Conservation (phyloP, 23 tunicate genomes). For the Halocynthia roretzi region DNA sequence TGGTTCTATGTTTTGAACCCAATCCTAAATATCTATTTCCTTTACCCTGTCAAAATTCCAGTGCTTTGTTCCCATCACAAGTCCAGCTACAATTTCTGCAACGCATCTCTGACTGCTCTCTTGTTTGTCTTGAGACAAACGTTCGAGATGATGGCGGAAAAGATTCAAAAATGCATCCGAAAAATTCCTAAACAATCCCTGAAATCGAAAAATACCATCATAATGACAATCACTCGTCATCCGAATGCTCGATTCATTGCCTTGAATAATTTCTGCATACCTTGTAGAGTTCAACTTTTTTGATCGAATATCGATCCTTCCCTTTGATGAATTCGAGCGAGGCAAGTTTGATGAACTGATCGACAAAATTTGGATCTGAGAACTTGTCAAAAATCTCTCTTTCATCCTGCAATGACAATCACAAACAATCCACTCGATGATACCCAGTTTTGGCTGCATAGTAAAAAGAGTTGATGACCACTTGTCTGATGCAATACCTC, state of each 20-base stretch:
- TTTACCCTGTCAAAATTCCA: conserved; percentile 63
- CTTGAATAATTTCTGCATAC: not conserved
- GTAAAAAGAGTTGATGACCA: too few relatives aligned
- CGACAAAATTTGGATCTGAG: conserved; percentile 44
- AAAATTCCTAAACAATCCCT: conserved; percentile 78
- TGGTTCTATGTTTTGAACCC: too few relatives aligned
- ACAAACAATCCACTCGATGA: too few relatives aligned
- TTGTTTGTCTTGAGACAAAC: conserved; percentile 44
- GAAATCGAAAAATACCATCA: not conserved
- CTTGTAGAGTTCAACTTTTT: conserved; percentile 52
- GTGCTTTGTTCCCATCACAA: conserved; percentile 86
- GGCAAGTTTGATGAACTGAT: conserved; percentile 33
- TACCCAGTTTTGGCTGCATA: too few relatives aligned
- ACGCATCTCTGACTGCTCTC: conserved; percentile 72
- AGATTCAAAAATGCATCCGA: conserved; percentile 49
- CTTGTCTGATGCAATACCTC: not conserved
- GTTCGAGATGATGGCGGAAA: conserved; percentile 42
- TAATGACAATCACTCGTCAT: too few relatives aligned
- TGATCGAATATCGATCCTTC: conserved; percentile 50
- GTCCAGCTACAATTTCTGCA: conserved; percentile 72
- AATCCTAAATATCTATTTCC: too few relatives aligned
- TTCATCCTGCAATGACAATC: conserved; percentile 43
- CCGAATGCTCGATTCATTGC: too few relatives aligned
- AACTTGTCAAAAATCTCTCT: conserved; percentile 37
- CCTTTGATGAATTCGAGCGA: conserved; percentile 72